Conservation (phyloP, 2,888 invertebrate genomes). For the Vesta saturnalis region DNA sequence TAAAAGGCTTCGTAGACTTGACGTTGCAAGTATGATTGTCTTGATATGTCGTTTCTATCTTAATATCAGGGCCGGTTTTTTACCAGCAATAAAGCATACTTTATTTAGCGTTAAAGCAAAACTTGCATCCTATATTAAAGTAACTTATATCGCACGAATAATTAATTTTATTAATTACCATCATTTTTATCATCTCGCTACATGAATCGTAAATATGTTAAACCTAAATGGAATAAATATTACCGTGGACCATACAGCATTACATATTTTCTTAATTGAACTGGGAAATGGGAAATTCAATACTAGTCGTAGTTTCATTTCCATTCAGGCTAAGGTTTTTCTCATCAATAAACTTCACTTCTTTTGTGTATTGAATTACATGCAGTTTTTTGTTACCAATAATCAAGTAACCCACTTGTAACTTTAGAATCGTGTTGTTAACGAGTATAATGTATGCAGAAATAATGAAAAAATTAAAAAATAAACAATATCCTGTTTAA, state of each 20-base stretch:
- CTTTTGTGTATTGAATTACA: neutral
- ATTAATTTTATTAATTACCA: slow-evolving; percentile 30
- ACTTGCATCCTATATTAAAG: neutral
- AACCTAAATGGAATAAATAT: slow-evolving; percentile 37
- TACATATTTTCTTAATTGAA: slow-evolving; percentile 34
- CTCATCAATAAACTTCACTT: neutral
- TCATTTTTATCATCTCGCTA: slow-evolving; percentile 23
- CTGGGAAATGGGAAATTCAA: slow-evolving; percentile 30
- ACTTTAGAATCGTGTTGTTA: too few relatives aligned
- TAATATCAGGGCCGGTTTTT: neutral
- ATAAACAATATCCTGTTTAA: too few relatives aligned
- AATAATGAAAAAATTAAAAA: too few relatives aligned
- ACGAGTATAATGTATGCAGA: too few relatives aligned
- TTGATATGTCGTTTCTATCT: neutral
- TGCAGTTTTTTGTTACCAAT: neutral
- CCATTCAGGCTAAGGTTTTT: slow-evolving; percentile 15
- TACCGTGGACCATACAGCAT: slow-evolving; percentile 32
- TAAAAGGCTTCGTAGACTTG: slow-evolving; percentile 25
- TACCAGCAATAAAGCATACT: neutral
- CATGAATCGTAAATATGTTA: slow-evolving; percentile 25
- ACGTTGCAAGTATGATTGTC: neutral
- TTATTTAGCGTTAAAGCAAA: neutral
- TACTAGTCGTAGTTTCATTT: slow-evolving; percentile 29
- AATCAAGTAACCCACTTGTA: too few relatives aligned
- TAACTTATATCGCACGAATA: too few relatives aligned